Evolutionary conservation across 2,113 vertebrate genomes (phyloP).

Genomic region (Ochotona curzoniae): DNA sequence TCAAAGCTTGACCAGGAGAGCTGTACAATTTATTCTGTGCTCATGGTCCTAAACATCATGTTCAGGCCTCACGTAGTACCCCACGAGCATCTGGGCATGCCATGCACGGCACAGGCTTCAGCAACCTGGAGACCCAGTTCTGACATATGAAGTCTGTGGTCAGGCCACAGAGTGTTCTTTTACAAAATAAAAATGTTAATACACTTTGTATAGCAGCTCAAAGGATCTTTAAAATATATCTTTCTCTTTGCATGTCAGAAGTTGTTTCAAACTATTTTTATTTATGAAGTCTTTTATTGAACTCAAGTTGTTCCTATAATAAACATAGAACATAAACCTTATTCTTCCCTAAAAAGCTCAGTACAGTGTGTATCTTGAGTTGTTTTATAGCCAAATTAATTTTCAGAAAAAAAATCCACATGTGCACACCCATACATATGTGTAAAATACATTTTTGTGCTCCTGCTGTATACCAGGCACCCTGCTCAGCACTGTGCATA

Average conservation of each 20-base stretch:
- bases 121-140: too few species aligned
- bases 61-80: too few species aligned
- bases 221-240: conserved; percentile 75
- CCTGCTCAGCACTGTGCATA: not conserved
- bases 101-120: too few species aligned
- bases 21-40: too few species aligned
- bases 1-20: too few species aligned
- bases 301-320: conserved; percentile 45
- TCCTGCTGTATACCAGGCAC: not conserved
- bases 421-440: too few species aligned
- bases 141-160: too few species aligned
- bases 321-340: not conserved
- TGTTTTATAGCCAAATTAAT: conserved; percentile 22
- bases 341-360: not conserved
- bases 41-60: too few species aligned
- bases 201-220: conserved; percentile 77
- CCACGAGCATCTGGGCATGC: too few species aligned
- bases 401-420: conserved; percentile 1
- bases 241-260: conserved; percentile 78
- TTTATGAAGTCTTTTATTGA: conserved; percentile 77
- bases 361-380: not conserved
- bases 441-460: not conserved
- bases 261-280: conserved; percentile 81
- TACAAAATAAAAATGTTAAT: conserved; percentile 57
- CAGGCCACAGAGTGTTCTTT: conserved; percentile 59